Base-by-base conservation (phyloP, 2,888 invertebrate genomes). In the Cybosia mesomella region DNA sequence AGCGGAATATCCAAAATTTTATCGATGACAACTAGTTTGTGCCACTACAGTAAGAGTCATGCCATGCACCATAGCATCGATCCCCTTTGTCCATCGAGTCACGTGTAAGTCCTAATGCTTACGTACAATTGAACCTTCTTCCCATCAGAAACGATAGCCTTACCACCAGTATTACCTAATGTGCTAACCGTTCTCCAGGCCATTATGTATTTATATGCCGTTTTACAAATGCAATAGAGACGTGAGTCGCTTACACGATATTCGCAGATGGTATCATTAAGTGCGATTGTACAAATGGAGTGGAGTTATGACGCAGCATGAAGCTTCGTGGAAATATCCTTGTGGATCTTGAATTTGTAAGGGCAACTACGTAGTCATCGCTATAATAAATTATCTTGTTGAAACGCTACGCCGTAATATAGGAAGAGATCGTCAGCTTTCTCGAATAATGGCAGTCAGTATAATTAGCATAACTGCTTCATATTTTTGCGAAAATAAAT, bases 271-370 rank as follows among this genome's bases (percentile, higher is more conserved):
- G 76, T 80, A 82, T 80, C 84, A 84, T 85, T 86, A 85, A 82
- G 79, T 75, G 73, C 80, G 76, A 81, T 83, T 81, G 80, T 84
- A 83, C 82, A 83, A 86, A 85, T 85, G 85, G 85, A 84, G 83
- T 80, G 78, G 77, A 83, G 84, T 85, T 84, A 86, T 84, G 85
- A 85, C 83, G 81, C 64, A 71, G 83, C 84, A 80, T 69, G 73
- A 75, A 80, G 80, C 73, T 79, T 75, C 81, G 73, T 75, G 67
- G 75, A 74, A 76, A 58, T 76, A 43, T 70, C 72, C 78, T 68
- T 57, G 65, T 58, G 68, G 68, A 80, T 78, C 78, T 77, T 72
- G 74, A 81, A 80, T 82, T 81, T 80, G 80, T 76, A 68, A 82
- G 78, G 78, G 76, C 68, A 74, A 76, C 67, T 73, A 72, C 73